These are phyloP conservation scores for Enteromius viviparus DNA, from an alignment of 2,797 vertebrate species.

Conservation along the genomic window DNA sequence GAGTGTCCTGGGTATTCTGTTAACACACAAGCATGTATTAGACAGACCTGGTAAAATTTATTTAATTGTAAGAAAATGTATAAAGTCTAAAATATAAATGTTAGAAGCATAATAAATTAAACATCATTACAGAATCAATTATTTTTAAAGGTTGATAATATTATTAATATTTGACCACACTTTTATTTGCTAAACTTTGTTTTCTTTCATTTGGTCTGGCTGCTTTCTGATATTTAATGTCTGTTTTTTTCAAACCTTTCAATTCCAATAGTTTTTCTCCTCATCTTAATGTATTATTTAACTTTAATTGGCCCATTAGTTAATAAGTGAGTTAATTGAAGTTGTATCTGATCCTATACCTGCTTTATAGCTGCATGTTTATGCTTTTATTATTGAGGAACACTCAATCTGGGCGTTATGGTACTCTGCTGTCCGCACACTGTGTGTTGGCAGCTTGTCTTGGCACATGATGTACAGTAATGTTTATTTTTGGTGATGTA, in stretches of 20 bases:
- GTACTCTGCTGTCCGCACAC: slow-evolving; percentile 23
- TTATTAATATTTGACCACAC: neutral
- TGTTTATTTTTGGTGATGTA: slow-evolving; percentile 43
- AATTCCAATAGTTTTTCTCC: neutral
- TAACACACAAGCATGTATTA: neutral
- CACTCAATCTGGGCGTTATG: slow-evolving; percentile 1
- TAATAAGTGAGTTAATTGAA: no score
- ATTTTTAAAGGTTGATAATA: neutral
- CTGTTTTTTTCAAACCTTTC: neutral
- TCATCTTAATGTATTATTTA: neutral
- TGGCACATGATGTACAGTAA: slow-evolving; percentile 26
- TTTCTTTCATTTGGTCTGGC: neutral
- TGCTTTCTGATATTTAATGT: neutral
- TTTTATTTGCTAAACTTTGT: neutral
- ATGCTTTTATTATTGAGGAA: neutral
- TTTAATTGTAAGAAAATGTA: neutral
- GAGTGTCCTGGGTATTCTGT: neutral
- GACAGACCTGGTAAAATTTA: neutral
- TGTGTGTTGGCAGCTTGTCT: slow-evolving; percentile 29
- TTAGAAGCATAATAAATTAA: neutral
- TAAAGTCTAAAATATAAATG: neutral
- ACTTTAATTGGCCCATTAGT: neutral
- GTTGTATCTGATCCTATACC: neutral
- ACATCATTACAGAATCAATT: neutral
- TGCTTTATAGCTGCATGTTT: neutral